Base-by-base conservation (phyloP, 2,797 vertebrate genomes). In the Craterocephalus amniculus region DNA sequence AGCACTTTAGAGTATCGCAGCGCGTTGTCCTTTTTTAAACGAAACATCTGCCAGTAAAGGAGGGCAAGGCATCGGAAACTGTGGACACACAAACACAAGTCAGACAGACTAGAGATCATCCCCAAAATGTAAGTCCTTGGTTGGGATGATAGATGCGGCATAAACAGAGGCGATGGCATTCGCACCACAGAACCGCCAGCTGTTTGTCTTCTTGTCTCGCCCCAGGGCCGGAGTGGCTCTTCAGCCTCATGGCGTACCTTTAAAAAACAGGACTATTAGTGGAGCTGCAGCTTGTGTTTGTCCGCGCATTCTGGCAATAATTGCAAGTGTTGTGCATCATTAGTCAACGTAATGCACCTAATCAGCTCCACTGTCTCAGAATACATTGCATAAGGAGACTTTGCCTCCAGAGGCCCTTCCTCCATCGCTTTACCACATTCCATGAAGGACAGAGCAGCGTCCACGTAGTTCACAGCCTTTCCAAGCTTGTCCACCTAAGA, bases 361-460 rank as follows among this genome's bases (percentile, higher is more conserved):
- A 99, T 98, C 24, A 99, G 96, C 89, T 99, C 97, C 83, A 99
- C 96, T 0, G 98, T 99, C 94, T 99, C 98, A 0, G 98, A 96
- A 84, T 99, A 99, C 98, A 99, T 99, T 26, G 96, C 95, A 10
- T 97, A 97, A 4, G 98, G 98, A 75, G 98, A 99, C 81, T 99
- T 99, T 27, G 97, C 96, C 84, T 99, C 98, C 40, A 99, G 95
- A 0, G 98, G 98, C 4, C 98, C 97, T 87, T 97, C 96, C 70
- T 99, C 98, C 98, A 99, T 98, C 3, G 97, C 98, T 84, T 99
- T 99, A 73, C 98, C 98, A 87, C 98, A 99, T 89, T 99, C 97
- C 91, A 99, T 99, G 80, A 99, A 99, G 0, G 97, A 98, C 54
- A 99, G 91, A 71, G 97, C 98, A 54, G 98, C 98, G 75, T 99